Conservation (phyloP, 2,888 invertebrate genomes). For the Vannuccia rotundouncinata region DNA sequence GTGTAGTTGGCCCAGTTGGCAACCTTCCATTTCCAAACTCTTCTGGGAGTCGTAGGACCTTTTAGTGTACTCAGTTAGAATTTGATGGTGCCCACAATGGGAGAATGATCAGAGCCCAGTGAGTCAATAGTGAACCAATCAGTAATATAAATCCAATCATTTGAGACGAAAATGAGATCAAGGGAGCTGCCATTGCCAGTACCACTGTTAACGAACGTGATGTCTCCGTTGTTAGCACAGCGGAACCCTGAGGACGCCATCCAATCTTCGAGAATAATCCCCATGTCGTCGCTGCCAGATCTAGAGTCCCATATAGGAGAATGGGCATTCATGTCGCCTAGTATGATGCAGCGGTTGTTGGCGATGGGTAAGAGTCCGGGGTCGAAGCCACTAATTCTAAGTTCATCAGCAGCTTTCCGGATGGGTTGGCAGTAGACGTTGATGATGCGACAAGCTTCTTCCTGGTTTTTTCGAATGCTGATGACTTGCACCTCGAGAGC, state of each 20-base stretch:
- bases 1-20: not conserved
- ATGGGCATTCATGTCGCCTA: slow-evolving; percentile 13
- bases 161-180: slow-evolving; percentile 9
- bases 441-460: not conserved
- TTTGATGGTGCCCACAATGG: slow-evolving; percentile 12
- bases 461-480: slow-evolving; percentile 8
- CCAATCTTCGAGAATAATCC: not conserved
- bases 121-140: not conserved
- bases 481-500: not conserved
- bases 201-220: not conserved
- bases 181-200: slow-evolving; percentile 15
- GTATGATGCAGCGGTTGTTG: not conserved
- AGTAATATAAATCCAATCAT: not conserved
- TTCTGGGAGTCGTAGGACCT: not conserved
- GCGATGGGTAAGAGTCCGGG: not conserved
- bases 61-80: not conserved
- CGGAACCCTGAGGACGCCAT: slow-evolving; percentile 7
- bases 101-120: not conserved
- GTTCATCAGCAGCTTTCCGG: not conserved
- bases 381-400: not conserved
- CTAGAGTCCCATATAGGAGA: slow-evolving; percentile 18
- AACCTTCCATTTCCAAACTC: not conserved
- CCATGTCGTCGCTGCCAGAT: slow-evolving; percentile 4
- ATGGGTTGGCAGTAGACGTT: slow-evolving; percentile 28
- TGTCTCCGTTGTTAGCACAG: not conserved